phyloP scores from a whole-genome alignment of 30 jellyfish, hydroid and myxozoan species.

The Pelagia noctiluca region DNA sequence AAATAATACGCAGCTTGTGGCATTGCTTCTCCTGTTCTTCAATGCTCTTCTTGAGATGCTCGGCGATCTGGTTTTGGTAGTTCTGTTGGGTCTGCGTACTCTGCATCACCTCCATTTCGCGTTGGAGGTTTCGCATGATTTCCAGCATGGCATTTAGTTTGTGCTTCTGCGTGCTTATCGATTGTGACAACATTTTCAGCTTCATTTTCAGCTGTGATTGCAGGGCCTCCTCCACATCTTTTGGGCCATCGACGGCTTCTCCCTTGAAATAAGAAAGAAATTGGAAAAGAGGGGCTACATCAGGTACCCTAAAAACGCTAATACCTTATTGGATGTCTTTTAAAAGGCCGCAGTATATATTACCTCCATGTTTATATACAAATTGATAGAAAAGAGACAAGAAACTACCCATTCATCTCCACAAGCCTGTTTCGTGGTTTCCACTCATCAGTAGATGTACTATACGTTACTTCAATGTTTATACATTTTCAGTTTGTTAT shows the following conservation, averaged over 20 bases:
- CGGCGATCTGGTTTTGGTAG: constrained; percentile 52
- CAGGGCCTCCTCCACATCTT: constrained; percentile 28
- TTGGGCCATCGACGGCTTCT: neutral
- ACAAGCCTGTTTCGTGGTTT: too few species aligned
- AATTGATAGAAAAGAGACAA: too few species aligned
- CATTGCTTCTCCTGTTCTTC: constrained; percentile 60
- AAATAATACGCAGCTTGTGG: constrained; percentile 20
- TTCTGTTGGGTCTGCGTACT: constrained; percentile 45
- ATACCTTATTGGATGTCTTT: too few species aligned
- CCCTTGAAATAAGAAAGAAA: neutral
- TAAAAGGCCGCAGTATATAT: too few species aligned
- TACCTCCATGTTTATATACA: too few species aligned
- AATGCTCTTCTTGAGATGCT: constrained; percentile 22
- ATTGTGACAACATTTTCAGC: constrained; percentile 10
- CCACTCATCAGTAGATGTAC: too few species aligned
- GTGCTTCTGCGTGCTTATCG: constrained; percentile 27
- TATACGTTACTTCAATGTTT: too few species aligned
- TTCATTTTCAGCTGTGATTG: constrained; percentile 41
- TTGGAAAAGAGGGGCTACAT: neutral
- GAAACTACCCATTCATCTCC: too few species aligned
- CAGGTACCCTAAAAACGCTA: too few species aligned
- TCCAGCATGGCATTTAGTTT: constrained; percentile 20
- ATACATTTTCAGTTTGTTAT: too few species aligned
- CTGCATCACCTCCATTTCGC: constrained; percentile 36
- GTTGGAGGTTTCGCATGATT: constrained; percentile 36